These are phyloP conservation scores for Oceanodroma leucorhoa DNA, from an alignment of 2,797 vertebrate species.

Conservation along the genomic window DNA sequence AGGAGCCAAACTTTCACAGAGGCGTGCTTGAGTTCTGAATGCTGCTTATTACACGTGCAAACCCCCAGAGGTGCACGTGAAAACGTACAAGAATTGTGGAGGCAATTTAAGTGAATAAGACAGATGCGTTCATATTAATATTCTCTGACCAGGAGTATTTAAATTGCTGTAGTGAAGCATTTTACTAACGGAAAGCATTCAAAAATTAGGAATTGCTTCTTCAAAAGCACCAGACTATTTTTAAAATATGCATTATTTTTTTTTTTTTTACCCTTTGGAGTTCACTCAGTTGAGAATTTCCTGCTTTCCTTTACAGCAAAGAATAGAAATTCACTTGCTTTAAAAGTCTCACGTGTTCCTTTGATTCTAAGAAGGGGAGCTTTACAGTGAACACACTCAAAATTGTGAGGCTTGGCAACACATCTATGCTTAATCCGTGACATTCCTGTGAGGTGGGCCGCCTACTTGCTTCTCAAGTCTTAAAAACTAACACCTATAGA, in stretches of 20 bases:
- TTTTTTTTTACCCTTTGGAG: not conserved
- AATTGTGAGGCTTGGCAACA: not conserved
- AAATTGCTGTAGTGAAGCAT: conserved; percentile 2
- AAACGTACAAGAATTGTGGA: not conserved
- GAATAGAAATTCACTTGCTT: not conserved
- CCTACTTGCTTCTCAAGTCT: not conserved
- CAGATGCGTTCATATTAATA: not conserved
- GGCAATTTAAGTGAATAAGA: not conserved
- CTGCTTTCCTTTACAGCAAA: not conserved
- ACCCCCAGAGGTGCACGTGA: not conserved
- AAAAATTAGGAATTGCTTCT: not conserved
- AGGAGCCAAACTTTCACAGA: not conserved
- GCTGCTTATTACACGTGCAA: not conserved
- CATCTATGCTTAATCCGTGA: not conserved
- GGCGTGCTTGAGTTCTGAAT: not conserved
- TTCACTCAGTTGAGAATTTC: not conserved
- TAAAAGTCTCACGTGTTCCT: not conserved
- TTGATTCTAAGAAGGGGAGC: not conserved
- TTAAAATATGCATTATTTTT: rapidly evolving
- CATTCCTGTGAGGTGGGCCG: not conserved
- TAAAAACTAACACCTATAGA: not conserved
- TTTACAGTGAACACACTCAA: not conserved
- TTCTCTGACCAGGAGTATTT: not conserved
- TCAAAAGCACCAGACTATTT: not conserved
- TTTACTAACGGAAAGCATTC: not conserved